Evolutionary conservation across 2,797 vertebrate species (phyloP), one percentile per base, ranked within the genome.

Genomic region (Poecilia picta): DNA sequence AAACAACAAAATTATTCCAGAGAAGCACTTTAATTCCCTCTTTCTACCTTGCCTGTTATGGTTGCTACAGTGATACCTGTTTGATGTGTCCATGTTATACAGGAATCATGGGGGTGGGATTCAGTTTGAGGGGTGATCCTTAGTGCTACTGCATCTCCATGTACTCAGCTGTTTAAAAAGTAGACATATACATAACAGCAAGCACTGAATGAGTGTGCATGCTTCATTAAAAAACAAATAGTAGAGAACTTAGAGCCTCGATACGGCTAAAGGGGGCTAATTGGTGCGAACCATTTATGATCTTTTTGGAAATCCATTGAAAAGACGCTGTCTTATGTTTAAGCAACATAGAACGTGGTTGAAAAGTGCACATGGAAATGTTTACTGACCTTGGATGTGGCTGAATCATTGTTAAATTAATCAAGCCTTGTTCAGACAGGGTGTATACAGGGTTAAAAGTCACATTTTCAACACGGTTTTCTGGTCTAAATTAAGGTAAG

Each of bases 21-120:
- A 81, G 76, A 76, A 23, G 45, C 70, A 1, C 64, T 70, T 78
- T 78, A 73, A 78, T 85, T 74, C 87, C 57, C 28, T 68, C 36
- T 76, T 85, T 72, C 81, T 53, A 84, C 66, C 66, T 80, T 43
- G 74, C 33, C 79, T 78, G 53, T 57, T 53, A 11, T 5, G 73
- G 53, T 23, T 45, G 31, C 68, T 70, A 8, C 81, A 78, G 59
- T 53, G 53, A 41, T 78, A 72, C 33, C 68, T 46, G 20, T 71
- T 53, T 73, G 5, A 39, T 73, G 72, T 0, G 5, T 28, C 47
- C 31, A 73, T 51, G 31, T 51, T 39, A 7, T 73, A 53, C 20
- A 36, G 47, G 11, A 36, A 73, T 53, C 39, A 49, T 33, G 12
- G 20, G 20, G 28, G 16, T 47, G 15, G 71, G 46, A 73, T 68